Evolutionary conservation across 2,797 vertebrate species (phyloP).

Genomic region (Acanthurus leucopareius): DNA sequence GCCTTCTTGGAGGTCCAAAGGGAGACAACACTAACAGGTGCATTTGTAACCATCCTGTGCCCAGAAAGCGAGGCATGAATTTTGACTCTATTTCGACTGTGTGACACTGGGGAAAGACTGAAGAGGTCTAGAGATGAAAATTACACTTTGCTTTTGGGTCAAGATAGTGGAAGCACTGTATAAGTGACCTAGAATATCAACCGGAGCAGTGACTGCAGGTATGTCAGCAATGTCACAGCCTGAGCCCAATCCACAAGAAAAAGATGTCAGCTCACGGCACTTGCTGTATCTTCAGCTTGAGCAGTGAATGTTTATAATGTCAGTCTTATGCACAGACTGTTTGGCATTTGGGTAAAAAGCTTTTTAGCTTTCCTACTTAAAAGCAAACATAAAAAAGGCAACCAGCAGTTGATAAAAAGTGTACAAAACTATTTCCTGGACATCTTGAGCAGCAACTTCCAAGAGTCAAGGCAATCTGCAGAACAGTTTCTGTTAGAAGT

Average conservation of each 20-base stretch:
- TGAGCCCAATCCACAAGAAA: neutral
- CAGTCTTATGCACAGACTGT: neutral
- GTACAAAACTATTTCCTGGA: too few species aligned
- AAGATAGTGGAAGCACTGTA: conserved; percentile 29
- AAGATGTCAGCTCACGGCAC: neutral
- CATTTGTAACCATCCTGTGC: conserved; percentile 51
- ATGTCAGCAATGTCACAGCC: conserved; percentile 15
- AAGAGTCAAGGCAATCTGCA: too few species aligned
- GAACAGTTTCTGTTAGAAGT: too few species aligned
- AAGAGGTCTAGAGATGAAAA: conserved; percentile 37
- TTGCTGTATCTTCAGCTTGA: neutral
- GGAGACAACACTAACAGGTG: conserved; percentile 57
- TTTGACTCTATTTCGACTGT: conserved; percentile 42
- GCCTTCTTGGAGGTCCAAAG: conserved; percentile 33
- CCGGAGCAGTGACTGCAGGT: conserved; percentile 16
- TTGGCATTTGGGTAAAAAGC: neutral
- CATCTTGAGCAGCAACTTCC: too few species aligned
- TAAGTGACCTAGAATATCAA: conserved; percentile 42
- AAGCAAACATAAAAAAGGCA: too few species aligned
- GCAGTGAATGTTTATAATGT: neutral
- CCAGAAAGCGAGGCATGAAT: conserved; percentile 34
- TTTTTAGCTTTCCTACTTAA: neutral
- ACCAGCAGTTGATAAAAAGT: too few species aligned
- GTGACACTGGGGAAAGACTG: conserved; percentile 19
- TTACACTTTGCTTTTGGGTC: conserved; percentile 53